These are phyloP conservation scores for Drosophila jambulina DNA, from an alignment of 1,140 invertebrate species.

Conservation along the genomic window DNA sequence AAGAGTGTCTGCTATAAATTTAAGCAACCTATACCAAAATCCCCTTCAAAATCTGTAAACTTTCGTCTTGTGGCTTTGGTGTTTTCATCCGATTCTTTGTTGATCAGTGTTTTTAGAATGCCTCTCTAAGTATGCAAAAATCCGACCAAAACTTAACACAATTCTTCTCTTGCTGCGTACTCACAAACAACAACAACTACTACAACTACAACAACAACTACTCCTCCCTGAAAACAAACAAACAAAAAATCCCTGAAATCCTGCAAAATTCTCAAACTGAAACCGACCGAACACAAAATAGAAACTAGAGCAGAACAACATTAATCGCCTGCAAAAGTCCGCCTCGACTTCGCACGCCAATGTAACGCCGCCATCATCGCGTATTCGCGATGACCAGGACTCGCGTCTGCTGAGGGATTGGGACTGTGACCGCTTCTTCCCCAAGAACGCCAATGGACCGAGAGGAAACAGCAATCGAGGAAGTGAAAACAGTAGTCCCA, in stretches of 20 bases:
- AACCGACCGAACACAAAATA: slow-evolving; percentile 44
- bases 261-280: neutral
- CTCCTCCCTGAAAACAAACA: slow-evolving; percentile 31
- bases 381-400: slow-evolving; percentile 34
- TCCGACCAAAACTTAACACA: slow-evolving; percentile 49
- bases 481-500: slow-evolving; percentile 39
- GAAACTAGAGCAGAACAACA: slow-evolving; percentile 81
- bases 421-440: slow-evolving; percentile 93
- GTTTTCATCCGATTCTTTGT: neutral
- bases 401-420: slow-evolving; percentile 90
- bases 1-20: too few species aligned
- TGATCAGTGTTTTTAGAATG: slow-evolving; percentile 32
- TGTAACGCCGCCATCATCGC: slow-evolving; percentile 38
- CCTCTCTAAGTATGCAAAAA: slow-evolving; percentile 54
- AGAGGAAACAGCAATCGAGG: slow-evolving; percentile 13
- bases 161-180: slow-evolving; percentile 80
- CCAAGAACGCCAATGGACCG: slow-evolving; percentile 78
- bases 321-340: slow-evolving; percentile 84
- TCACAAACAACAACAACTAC: slow-evolving; percentile 61
- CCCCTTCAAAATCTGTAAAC: neutral
- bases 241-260: slow-evolving; percentile 5
- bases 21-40: neutral
- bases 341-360: slow-evolving; percentile 79
- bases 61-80: slow-evolving; percentile 11
- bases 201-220: slow-evolving; percentile 44